Percentiles rank a stretch among this genome's conserved stretches.
Conservation (phyloP, 1,140 invertebrate genomes). For the Apis florea region DNA sequence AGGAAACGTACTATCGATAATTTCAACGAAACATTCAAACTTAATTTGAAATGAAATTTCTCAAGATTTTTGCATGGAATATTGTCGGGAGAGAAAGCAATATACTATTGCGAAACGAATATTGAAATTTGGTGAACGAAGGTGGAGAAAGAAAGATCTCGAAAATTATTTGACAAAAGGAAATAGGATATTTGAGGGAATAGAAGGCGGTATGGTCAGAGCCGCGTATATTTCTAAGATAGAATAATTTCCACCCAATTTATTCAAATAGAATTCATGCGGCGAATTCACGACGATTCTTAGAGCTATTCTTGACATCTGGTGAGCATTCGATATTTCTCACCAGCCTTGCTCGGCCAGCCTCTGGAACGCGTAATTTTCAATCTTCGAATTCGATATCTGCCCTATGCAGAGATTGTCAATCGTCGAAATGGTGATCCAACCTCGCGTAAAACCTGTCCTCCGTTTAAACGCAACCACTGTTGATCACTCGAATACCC, state of each 20-base stretch:
- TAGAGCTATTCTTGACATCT: no score
- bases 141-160: neutral
- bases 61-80: neutral
- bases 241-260: neutral
- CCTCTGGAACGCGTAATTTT: neutral
- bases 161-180: neutral
- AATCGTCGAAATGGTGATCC: neutral
- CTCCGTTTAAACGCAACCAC: neutral
- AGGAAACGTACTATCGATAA: no score
- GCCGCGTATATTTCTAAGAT: neutral
- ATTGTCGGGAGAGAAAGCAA: neutral
- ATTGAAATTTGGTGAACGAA: neutral
- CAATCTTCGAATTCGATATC: no score
- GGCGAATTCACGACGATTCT: neutral
- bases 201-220: no score
- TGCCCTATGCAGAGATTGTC: no score
- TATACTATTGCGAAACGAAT: neutral
- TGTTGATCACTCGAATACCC: constrained; percentile 9
- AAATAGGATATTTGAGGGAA: neutral
- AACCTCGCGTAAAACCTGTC: constrained; percentile 3
- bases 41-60: neutral
- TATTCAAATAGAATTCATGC: neutral
- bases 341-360: neutral
- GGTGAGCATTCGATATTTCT: neutral
- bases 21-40: neutral